Conservation (phyloP, 2,888 invertebrate species). For the Drosophila atroscutellata region DNA sequence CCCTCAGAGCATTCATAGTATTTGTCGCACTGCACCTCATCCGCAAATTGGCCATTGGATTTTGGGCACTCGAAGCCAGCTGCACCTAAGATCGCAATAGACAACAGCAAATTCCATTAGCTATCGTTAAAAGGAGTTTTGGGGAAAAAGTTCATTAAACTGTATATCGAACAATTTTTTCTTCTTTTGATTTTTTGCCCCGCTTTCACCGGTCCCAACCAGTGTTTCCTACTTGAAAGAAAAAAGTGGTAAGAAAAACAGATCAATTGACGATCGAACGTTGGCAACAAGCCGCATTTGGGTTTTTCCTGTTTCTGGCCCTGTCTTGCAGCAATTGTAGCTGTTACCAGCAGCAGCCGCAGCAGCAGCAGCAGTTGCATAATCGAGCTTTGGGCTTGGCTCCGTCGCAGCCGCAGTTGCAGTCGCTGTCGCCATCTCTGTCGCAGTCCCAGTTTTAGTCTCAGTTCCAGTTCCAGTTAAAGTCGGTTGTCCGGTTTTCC, state of each 20-base stretch:
- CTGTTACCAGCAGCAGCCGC: constrained; percentile 5
- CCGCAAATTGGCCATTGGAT: constrained; percentile 93
- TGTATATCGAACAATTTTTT: constrained; percentile 3
- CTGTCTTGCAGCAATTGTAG: constrained; percentile 14
- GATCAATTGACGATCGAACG: constrained; percentile 45
- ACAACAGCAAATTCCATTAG: background rate
- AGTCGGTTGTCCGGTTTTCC: constrained; percentile 31
- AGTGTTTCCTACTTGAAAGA: constrained; percentile 34
- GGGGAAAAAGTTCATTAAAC: constrained; percentile 57
- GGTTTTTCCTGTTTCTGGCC: constrained; percentile 37
- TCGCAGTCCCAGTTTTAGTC: constrained; percentile 33
- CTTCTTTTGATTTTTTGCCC: background rate
- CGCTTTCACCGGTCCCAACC: constrained; percentile 34
- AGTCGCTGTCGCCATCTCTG: constrained; percentile 28
- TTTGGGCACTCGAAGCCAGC: constrained; percentile 90
- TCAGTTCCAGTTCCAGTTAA: constrained; percentile 38
- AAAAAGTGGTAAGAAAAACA: constrained; percentile 30
- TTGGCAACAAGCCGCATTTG: constrained; percentile 34
- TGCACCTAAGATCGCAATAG: constrained; percentile 39
- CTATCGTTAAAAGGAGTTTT: background rate
- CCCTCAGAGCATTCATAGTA: constrained; percentile 93
- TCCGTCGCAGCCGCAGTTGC: constrained; percentile 20
- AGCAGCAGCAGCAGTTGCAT: constrained; percentile 29
- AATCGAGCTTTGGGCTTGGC: constrained; percentile 45
- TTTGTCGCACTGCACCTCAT: constrained; percentile 93